Conservation (phyloP, 2,113 vertebrate species). For the Varanus komodoensis region DNA sequence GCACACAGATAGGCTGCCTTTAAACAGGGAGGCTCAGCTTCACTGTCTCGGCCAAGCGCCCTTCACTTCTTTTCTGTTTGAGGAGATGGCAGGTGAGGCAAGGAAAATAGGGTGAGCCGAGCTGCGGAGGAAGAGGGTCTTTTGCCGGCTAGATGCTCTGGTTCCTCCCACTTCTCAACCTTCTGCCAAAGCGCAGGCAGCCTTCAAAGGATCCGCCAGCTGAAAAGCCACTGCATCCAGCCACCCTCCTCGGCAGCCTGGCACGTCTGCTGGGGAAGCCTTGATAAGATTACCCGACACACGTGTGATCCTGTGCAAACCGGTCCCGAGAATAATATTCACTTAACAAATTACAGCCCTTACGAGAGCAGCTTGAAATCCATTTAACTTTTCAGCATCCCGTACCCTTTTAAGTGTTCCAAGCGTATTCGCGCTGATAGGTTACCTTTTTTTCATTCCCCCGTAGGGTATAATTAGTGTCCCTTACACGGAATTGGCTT, state of each 20-base stretch:
- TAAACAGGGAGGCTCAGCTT: not conserved
- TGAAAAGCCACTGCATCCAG: accelerated
- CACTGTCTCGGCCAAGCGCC: not conserved
- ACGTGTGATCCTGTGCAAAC: not conserved
- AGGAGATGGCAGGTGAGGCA: not conserved
- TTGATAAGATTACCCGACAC: not conserved
- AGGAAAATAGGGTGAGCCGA: not conserved
- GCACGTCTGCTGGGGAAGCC: accelerated
- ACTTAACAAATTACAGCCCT: constrained; percentile 65
- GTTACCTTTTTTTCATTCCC: constrained; percentile 78
- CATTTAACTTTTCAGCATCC: constrained; percentile 75
- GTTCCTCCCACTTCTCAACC: not conserved
- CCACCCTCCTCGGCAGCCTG: not conserved
- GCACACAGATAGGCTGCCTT: not conserved
- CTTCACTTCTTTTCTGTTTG: not conserved
- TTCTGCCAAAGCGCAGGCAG: constrained; percentile 6
- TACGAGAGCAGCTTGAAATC: constrained; percentile 70
- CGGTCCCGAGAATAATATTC: constrained; percentile 40
- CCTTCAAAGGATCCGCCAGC: not conserved
- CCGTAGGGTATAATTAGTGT: constrained; percentile 83
- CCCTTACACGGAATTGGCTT: constrained; percentile 84
- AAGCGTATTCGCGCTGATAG: constrained; percentile 69
- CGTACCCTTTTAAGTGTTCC: constrained; percentile 69
- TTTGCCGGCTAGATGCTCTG: not conserved
- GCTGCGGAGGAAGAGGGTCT: accelerated